Percentiles rank a stretch among this genome's conserved stretches.
phyloP scores from a whole-genome alignment of 2,888 invertebrate genomes.

The Amblyjoppa proteus region DNA sequence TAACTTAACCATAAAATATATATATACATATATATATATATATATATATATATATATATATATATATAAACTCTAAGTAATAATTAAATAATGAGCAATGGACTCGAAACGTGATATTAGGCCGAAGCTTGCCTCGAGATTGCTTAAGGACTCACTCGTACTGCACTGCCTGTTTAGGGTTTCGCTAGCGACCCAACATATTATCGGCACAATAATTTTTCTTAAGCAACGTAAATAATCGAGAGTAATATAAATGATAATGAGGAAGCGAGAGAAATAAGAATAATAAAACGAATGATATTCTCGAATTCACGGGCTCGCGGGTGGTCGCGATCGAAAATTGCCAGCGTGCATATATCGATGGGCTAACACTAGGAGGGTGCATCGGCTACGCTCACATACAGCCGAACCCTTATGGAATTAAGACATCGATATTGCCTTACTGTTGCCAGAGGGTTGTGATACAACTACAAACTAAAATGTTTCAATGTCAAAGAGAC shows the following conservation, averaged over 20 bases:
- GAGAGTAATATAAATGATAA: conserved; percentile 67
- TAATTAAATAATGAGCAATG: conserved; percentile 83
- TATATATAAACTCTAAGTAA: conserved; percentile 78
- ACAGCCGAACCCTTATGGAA: no score
- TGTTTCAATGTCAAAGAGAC: not conserved
- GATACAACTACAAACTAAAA: not conserved
- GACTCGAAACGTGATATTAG: conserved; percentile 85
- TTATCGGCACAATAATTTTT: conserved; percentile 85
- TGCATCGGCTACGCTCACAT: no score
- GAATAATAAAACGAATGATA: conserved; percentile 53
- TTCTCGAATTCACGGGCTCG: conserved; percentile 65
- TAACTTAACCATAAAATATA: conserved; percentile 78
- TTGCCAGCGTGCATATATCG: conserved; percentile 10
- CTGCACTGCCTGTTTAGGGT: conserved; percentile 85
- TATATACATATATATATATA: conserved; percentile 65
- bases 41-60: conserved; percentile 23
- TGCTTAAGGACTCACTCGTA: conserved; percentile 85
- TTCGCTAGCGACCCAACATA: conserved; percentile 84
- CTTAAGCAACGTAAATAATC: conserved; percentile 82
- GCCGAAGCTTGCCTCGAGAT: conserved; percentile 85
- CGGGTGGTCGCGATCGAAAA: conserved; percentile 27
- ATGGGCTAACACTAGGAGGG: not conserved
- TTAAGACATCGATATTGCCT: not conserved
- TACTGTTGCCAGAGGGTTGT: not conserved
- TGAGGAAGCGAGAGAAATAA: conserved; percentile 10